Conservation (phyloP, 2,113 vertebrate genomes). For the Bettongia penicillata region DNA sequence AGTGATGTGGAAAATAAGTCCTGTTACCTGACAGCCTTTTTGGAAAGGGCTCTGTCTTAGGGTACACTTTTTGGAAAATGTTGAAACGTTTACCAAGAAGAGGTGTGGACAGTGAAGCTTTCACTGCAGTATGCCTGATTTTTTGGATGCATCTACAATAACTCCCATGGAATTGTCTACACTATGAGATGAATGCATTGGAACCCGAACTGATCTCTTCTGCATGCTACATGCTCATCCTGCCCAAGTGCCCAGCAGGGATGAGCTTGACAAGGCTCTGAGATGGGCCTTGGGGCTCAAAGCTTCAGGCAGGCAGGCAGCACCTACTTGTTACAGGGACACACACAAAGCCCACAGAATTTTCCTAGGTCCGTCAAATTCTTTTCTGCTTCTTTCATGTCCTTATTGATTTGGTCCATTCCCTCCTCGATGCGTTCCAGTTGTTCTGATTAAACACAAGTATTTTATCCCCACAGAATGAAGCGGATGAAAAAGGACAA, state of each 20-base stretch:
- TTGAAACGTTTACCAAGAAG: conserved; percentile 86
- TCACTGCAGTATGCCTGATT: conserved; percentile 91
- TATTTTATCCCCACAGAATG: conserved; percentile 96
- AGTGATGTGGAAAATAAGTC: neutral
- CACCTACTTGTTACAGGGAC: conserved; percentile 95
- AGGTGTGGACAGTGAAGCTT: conserved; percentile 83
- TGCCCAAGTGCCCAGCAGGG: conserved; percentile 86
- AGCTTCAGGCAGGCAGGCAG: conserved; percentile 90
- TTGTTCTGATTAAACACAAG: conserved; percentile 94
- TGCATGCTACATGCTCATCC: conserved; percentile 92
- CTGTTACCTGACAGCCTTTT: conserved; percentile 5
- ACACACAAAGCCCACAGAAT: conserved; percentile 94
- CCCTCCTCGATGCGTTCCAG: conserved; percentile 94
- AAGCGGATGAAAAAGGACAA: conserved; percentile 97
- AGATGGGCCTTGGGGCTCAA: conserved; percentile 89
- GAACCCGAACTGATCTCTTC: conserved; percentile 87
- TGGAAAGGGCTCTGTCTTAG: conserved; percentile 51
- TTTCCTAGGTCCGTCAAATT: conserved; percentile 95
- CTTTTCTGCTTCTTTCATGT: conserved; percentile 95
- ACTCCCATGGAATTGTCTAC: conserved; percentile 84
- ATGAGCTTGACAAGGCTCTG: conserved; percentile 90
- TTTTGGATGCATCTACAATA: conserved; percentile 86
- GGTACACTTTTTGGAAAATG: conserved; percentile 89
- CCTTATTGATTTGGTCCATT: conserved; percentile 95
- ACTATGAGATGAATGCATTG: conserved; percentile 89